Evolutionary conservation across 2,797 vertebrate genomes (phyloP), one percentile per base, ranked within the genome.

Genomic region (Lepilemur septentrionalis): DNA sequence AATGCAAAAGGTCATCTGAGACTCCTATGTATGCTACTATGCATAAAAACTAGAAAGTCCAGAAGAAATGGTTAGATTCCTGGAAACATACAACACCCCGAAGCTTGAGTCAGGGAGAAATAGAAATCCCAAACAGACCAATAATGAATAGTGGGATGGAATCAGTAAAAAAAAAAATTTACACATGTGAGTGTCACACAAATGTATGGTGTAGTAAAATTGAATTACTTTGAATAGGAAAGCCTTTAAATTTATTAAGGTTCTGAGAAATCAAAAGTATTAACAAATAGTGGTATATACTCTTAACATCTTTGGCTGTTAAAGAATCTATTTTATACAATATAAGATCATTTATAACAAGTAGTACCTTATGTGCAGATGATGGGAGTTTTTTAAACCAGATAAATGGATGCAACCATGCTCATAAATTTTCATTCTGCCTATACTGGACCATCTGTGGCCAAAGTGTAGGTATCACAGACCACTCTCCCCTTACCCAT

Each of bases 261-360:
- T 57, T 18, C 20, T 65, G 28, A 92, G n/a, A 94, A 81, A 91
- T 63, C 7, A 80, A 95, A 35, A 65, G 18, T 84, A 11, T 92
- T 81, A 81, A 32, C 63, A 70, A 90, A 59, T 25, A 83, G 9
- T 90, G 28, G 6, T 63, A 5, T 69, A 8, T 92, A 69, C 25
- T 65, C 61, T 59, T 46, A 84, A 67, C 6, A 41, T 59, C 23
- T 75, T n/a, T 85, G 30, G 22, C 38, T 23, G 52, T 85, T 70
- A 83, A 92, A n/a, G 23, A 85, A 23, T 57, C 63, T n/a, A 35
- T 82, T 78, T 73, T 84, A 65, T 6, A 22, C n/a, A 81, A 23
- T 84, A 50, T 78, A 73, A 50, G n/a, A 38, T 92, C 70, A 70
- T 80, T 87, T 83, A 63, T 92, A 87, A 75, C 52, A 89, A 81